Evolutionary conservation across 2,888 invertebrate species (phyloP).

Genomic region (Drosophila fungiperda): DNA sequence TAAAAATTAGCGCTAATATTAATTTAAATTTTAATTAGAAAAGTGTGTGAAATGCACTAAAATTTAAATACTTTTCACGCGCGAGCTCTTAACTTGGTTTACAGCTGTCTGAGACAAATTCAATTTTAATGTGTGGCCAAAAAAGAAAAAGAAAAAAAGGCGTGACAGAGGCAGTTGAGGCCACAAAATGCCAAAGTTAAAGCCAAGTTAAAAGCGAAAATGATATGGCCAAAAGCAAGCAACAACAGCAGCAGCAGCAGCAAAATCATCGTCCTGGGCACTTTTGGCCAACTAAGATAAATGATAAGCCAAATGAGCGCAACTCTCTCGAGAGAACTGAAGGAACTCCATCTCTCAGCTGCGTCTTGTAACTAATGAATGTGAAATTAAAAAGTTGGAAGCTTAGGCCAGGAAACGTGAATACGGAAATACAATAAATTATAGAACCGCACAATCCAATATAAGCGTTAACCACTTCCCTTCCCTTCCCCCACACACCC

Average conservation of each 20-base stretch:
- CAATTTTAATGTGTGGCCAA: slow-evolving; percentile 63
- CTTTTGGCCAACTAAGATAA: slow-evolving; percentile 70
- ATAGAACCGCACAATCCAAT: slow-evolving; percentile 62
- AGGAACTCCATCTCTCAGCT: neutral
- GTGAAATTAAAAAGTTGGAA: slow-evolving; percentile 65
- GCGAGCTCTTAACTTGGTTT: slow-evolving; percentile 57
- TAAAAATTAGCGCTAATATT: slow-evolving; percentile 65
- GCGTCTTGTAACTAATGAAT: slow-evolving; percentile 67
- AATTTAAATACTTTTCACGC: slow-evolving; percentile 46
- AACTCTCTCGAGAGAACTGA: slow-evolving; percentile 2
- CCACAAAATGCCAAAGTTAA: slow-evolving; percentile 60
- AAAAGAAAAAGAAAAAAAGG: neutral
- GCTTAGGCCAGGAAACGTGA: slow-evolving; percentile 40
- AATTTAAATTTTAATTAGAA: slow-evolving; percentile 74
- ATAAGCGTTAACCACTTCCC: slow-evolving; percentile 24
- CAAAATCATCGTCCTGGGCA: slow-evolving; percentile 24
- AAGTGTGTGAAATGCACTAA: slow-evolving; percentile 53
- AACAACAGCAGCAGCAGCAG: slow-evolving; percentile 5
- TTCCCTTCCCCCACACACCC: neutral
- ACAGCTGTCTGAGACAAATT: slow-evolving; percentile 52
- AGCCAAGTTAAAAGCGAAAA: slow-evolving; percentile 59
- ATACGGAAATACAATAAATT: slow-evolving; percentile 67
- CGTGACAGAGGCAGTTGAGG: slow-evolving; percentile 20
- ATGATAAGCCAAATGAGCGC: slow-evolving; percentile 69
- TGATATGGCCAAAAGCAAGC: slow-evolving; percentile 38